Percentiles rank a stretch among this genome's conserved stretches.
These are phyloP conservation scores for Sminthurinus aureus DNA, from an alignment of 2,888 invertebrate species.

Conservation along the genomic window DNA sequence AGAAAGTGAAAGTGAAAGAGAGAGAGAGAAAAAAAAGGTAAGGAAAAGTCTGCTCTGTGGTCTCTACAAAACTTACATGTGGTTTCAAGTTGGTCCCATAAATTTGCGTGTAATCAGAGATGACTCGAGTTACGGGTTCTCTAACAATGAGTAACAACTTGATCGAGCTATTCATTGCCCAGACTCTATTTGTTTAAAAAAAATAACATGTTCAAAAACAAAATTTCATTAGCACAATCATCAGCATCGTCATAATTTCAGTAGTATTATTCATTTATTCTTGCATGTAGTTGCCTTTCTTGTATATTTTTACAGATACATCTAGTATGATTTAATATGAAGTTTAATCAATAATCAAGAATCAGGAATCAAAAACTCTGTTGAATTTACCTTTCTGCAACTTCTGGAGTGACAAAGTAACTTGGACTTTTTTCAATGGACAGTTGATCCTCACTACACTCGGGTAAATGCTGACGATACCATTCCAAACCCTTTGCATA, in stretches of 20 bases:
- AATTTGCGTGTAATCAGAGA: conserved; percentile 96
- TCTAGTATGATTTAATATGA: too few species aligned
- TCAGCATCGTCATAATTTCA: too few species aligned
- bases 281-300: too few species aligned
- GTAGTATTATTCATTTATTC: too few species aligned
- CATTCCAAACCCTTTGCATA: conserved; percentile 92
- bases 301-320: too few species aligned
- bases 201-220: background rate
- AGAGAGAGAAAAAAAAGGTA: conserved; percentile 22
- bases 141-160: conserved; percentile 91
- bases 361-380: background rate
- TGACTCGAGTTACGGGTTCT: conserved; percentile 93
- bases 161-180: conserved; percentile 91
- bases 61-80: conserved; percentile 27
- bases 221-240: background rate
- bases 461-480: conserved; percentile 95
- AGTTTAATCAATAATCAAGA: too few species aligned
- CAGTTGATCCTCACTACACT: conserved; percentile 88
- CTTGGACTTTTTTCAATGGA: conserved; percentile 98
- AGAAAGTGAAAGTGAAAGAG: background rate
- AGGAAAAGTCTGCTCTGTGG: too few species aligned
- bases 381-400: conserved; percentile 71
- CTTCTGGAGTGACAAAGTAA: conserved; percentile 95
- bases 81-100: conserved; percentile 60
- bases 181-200: conserved; percentile 79